Conservation (phyloP, 2,888 invertebrate species). For the Tridacna gigas region DNA sequence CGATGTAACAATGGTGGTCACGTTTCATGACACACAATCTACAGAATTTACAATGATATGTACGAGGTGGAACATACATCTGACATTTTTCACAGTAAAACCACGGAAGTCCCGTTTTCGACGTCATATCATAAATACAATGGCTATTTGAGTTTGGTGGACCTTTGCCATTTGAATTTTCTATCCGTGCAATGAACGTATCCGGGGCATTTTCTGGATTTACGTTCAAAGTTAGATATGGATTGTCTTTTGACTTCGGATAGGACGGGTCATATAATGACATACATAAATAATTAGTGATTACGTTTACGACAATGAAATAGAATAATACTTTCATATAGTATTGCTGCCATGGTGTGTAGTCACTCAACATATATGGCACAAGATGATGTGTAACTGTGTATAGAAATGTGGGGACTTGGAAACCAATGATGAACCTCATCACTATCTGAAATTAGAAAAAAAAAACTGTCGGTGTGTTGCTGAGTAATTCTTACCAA, state of each 20-base stretch:
- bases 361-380: conserved; percentile 16
- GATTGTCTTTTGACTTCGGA: conserved; percentile 26
- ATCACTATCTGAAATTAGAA: neutral
- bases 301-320: conserved; percentile 25
- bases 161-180: conserved; percentile 1
- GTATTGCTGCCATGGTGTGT: conserved; percentile 15
- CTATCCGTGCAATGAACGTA: conserved; percentile 20
- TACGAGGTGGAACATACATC: conserved; percentile 70
- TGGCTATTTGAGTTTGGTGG: conserved; percentile 38
- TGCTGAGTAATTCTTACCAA: neutral
- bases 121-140: conserved; percentile 43
- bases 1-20: conserved; percentile 80
- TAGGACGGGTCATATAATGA: conserved; percentile 5
- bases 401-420: conserved; percentile 18
- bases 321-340: conserved; percentile 26
- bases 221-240: neutral
- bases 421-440: conserved; percentile 13
- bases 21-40: conserved; percentile 76
- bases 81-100: conserved; percentile 72
- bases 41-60: conserved; percentile 78
- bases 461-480: neutral
- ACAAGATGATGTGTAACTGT: conserved; percentile 6
- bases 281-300: conserved; percentile 14
- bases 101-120: conserved; percentile 64
- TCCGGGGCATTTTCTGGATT: conserved; percentile 16